A percentile compares a stretch with the other conserved stretches of the same genome.
Evolutionary conservation across 2,113 vertebrate species (phyloP).

Genomic region (Pollachius pollachius): DNA sequence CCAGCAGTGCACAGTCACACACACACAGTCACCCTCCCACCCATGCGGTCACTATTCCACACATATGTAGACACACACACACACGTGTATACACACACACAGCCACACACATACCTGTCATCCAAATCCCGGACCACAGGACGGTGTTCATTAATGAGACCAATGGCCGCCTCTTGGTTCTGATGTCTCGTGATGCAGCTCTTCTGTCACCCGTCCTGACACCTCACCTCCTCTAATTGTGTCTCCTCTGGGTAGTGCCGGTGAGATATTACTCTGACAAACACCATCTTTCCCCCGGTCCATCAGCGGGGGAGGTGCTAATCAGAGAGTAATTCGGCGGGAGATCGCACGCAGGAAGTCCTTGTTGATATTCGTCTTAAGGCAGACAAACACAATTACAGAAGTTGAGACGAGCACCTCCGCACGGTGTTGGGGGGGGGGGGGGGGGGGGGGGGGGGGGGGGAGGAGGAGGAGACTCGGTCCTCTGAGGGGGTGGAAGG

Average conservation of each 20-base stretch:
- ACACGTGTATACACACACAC: slow-evolving; percentile 5
- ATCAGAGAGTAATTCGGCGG: slow-evolving; percentile 61
- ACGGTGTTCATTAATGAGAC: slow-evolving; percentile 48
- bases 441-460: not conserved
- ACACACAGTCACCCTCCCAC: not conserved
- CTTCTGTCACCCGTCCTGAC: slow-evolving; percentile 50
- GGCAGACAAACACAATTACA: slow-evolving; percentile 59
- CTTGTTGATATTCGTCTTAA: slow-evolving; percentile 66
- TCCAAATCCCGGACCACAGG: slow-evolving; percentile 39
- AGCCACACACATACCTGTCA: slow-evolving; percentile 31
- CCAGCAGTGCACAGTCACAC: not conserved
- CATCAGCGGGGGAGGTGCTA: slow-evolving; percentile 52
- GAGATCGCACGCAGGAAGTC: not conserved
- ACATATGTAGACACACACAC: slow-evolving; percentile 8
- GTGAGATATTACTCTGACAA: slow-evolving; percentile 60
- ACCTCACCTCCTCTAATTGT: slow-evolving; percentile 46
- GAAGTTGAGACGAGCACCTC: slow-evolving; percentile 49
- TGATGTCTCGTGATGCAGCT: slow-evolving; percentile 53
- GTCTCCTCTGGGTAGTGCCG: slow-evolving; percentile 44
- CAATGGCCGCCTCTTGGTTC: slow-evolving; percentile 28
- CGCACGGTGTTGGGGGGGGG: slow-evolving; percentile 31
- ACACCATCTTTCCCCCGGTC: slow-evolving; percentile 47
- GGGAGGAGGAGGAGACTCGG: no score
- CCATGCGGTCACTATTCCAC: slow-evolving; percentile 14
- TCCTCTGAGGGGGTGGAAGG: no score